phyloP scores from a whole-genome alignment of 2,113 vertebrate species.

The Pantherophis guttatus region DNA sequence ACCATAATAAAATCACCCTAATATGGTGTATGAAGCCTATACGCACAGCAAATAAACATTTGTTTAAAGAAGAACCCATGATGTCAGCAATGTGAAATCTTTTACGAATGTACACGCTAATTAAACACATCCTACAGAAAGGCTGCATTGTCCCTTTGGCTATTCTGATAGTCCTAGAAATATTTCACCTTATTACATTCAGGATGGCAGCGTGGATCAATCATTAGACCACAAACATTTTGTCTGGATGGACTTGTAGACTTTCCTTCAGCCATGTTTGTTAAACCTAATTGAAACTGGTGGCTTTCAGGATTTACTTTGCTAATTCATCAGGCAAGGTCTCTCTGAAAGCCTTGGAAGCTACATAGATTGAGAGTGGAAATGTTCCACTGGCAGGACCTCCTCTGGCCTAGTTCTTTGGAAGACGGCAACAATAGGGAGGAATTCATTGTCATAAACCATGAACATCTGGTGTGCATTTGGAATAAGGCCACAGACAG shows the following conservation, averaged over 20 bases:
- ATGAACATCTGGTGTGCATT: constrained; percentile 23
- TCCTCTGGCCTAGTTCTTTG: not conserved
- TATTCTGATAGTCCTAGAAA: not conserved
- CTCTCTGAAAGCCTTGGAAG: not conserved
- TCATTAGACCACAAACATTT: not conserved
- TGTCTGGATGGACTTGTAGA: not conserved
- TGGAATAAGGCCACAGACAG: not conserved
- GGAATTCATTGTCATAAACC: constrained; percentile 15
- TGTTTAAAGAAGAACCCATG: not conserved
- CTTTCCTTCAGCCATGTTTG: not conserved
- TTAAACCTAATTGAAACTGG: not conserved
- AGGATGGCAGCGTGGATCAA: not conserved
- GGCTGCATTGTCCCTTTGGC: too few species aligned
- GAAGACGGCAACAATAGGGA: constrained; percentile 5
- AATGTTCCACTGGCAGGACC: not conserved
- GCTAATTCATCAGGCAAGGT: not conserved
- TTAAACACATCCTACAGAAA: not conserved
- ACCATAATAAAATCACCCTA: too few species aligned
- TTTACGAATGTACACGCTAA: not conserved
- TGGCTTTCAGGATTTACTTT: not conserved
- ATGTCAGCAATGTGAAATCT: not conserved
- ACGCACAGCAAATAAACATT: too few species aligned
- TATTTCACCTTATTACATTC: not conserved
- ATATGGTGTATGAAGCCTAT: too few species aligned
- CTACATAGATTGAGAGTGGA: not conserved